Base-by-base conservation (phyloP, 1,140 invertebrate species). In the Globodera rostochiensis region DNA sequence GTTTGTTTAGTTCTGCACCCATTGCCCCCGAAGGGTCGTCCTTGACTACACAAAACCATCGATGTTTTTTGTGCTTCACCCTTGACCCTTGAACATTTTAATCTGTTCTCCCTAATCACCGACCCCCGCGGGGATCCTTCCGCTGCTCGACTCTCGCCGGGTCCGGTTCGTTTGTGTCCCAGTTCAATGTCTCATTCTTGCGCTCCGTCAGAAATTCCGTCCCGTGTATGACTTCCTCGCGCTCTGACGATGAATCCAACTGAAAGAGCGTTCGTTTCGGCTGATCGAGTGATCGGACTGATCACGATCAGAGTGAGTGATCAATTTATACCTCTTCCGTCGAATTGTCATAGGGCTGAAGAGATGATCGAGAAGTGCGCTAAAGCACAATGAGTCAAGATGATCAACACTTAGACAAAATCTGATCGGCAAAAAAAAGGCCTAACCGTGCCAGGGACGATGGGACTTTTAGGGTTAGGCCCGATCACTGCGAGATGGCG, bases 181-280 rank as follows among this genome's bases (percentile, higher is more conserved):
- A 53, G 4, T n/a, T 15, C 6, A 80, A 11, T 74, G 36, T 66
- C 9, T 80, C 47, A 13, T 80, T 79, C 6, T 74, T 67, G 25
- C 53, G 4, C 4, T 53, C 53, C 53, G 25, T 21, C 45, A 79
- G 53, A 6, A 79, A n/a, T 6, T 80, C 77, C 11, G 79, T 79
- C 25, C 57, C 79, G 19, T 76, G 49, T 50, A 21, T 79, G 13
- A 11, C 25, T 15, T 80, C 79, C 69, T 80, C 79, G 13, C 75
- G 21, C 46, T 73, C 77, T 0, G 79, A 78, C 19, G 76, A 77
- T 8, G 76, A 77, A 66, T 77, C 76, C 15, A 47, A 69, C 15
- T 45, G 53, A 53, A 8, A 9, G 15, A 36, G 36, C 36, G 2
- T 36, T 36, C 36, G 36, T 36, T 25, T 36, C 36, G 36, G 36